Base-by-base conservation (phyloP, 2,888 invertebrate species). In the Cephus nigrinus region DNA sequence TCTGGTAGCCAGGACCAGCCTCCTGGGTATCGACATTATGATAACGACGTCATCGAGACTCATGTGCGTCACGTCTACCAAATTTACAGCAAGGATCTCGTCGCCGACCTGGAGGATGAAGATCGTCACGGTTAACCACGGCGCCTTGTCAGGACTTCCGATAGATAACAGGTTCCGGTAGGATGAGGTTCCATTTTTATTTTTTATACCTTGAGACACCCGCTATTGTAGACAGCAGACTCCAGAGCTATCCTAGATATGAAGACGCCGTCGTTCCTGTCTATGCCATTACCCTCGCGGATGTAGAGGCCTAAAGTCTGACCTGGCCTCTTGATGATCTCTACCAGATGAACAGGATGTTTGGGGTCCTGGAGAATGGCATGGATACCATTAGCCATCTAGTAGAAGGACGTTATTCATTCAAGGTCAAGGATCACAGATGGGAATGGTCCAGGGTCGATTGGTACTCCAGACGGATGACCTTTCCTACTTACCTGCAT, bases 31-130 rank as follows among this genome's bases (percentile, higher is more conserved):
- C 89, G 98, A 98, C 98, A 99, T 99, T 88, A 99, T 98, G 89
- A 99, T 98, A 85, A 99, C 99, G 82, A 99, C 99, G 92, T 99
- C 99, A 92, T 99, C 99, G 88, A 99, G 93, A 84, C 98, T 98
- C 98, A 99, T 99, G 88, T 97, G 95, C 83, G 98, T 96, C 85
- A 99, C 99, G 92, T 99, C 98, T 84, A 99, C 99, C 89, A 98
- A 94, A 92, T 99, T 99, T 79, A 99, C 99, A 68, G 98, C 98
- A 86, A 99, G 93, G 90, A 99, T 99, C 93, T 99, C 99, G 92
- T 99, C 99, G 73, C 99, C 99, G 75, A 99, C 98, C 94, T 96
- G 89, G 77, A 36, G 34, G 23, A 79, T 23, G 2, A 23, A 55
- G 2, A 23, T 55, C 23, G 23, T 55, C 55, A 40, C 0, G 40